Conservation (phyloP, 1,140 invertebrate genomes). For the Papilio helenus region DNA sequence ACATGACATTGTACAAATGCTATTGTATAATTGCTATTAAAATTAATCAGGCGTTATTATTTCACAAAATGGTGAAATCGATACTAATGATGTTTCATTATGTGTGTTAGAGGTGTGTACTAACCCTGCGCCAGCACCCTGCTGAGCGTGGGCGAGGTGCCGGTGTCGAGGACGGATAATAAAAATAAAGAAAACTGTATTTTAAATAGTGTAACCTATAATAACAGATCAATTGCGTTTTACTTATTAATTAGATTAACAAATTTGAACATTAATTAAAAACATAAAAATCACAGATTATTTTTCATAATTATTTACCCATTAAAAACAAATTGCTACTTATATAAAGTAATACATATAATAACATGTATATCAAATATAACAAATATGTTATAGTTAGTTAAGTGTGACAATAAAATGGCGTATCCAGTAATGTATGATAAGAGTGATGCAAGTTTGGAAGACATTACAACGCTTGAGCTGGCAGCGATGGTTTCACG, state of each 20-base stretch:
- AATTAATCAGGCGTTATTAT: neutral
- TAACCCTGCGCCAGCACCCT: slow-evolving; percentile 84
- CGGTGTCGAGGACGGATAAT: slow-evolving; percentile 86
- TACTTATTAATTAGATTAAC: no score
- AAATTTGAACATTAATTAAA: no score
- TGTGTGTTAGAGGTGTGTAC: neutral
- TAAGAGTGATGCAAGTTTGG: slow-evolving; percentile 50
- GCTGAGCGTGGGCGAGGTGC: slow-evolving; percentile 90
- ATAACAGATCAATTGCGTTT: no score
- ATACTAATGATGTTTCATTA: no score
- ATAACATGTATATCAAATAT: neutral
- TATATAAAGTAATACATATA: no score
- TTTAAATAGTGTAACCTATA: no score
- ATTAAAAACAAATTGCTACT: neutral
- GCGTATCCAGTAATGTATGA: slow-evolving; percentile 47
- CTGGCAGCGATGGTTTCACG: slow-evolving; percentile 60
- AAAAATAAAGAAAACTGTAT: no score
- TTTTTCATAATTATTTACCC: neutral
- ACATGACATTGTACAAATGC: no score
- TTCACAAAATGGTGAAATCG: no score
- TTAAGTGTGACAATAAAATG: neutral
- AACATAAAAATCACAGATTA: no score
- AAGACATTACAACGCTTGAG: slow-evolving; percentile 57
- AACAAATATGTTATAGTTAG: neutral
- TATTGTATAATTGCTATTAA: neutral